Percentiles rank a stretch among this genome's conserved stretches.
Evolutionary conservation across 2,113 vertebrate genomes (phyloP).

Genomic region (Triplophysa rosa): DNA sequence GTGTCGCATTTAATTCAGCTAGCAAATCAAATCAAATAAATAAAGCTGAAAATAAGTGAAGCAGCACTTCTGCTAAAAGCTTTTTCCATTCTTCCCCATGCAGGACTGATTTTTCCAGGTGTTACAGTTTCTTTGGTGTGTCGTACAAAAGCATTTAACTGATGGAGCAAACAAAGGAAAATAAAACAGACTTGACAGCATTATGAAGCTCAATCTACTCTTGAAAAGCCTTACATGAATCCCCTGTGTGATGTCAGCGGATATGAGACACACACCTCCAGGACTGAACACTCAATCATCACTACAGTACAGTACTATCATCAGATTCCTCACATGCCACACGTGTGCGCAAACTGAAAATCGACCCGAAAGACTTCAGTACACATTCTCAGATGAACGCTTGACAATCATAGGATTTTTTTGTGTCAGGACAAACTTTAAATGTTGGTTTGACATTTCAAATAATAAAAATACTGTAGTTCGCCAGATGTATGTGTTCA

Average conservation of each 20-base stretch:
- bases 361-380: too few species aligned
- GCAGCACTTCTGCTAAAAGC: conserved; percentile 9
- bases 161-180: not conserved
- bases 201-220: not conserved
- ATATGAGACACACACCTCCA: not conserved
- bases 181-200: not conserved
- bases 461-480: too few species aligned
- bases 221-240: not conserved
- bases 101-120: conserved; percentile 7
- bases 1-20: not conserved
- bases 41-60: not conserved
- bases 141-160: not conserved
- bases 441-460: too few species aligned
- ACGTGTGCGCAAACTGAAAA: not conserved
- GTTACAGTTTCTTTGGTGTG: too few species aligned
- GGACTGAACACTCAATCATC: not conserved
- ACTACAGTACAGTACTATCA: not conserved
- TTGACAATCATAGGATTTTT: too few species aligned
- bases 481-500: too few species aligned
- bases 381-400: not conserved
- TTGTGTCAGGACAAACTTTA: too few species aligned
- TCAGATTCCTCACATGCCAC: conserved; percentile 18
- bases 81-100: not conserved
- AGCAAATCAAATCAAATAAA: not conserved
- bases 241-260: not conserved